Evolutionary conservation across 2,888 invertebrate species (phyloP).

Genomic region (Caradrina kadenii): DNA sequence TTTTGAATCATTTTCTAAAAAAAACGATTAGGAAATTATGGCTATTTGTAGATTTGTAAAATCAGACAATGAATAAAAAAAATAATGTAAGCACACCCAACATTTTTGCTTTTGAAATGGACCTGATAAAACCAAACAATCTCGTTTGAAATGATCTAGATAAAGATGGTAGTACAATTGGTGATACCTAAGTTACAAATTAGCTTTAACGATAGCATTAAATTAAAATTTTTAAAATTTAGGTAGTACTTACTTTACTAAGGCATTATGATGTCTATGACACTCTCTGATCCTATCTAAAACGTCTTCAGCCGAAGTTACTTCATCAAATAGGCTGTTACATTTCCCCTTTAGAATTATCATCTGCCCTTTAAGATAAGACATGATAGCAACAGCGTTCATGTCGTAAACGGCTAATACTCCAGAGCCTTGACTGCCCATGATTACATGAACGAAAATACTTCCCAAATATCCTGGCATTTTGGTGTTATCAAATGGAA

Average conservation of each 20-base stretch:
- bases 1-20: too few species aligned
- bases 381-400: constrained; percentile 76
- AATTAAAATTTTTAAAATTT: constrained; percentile 28
- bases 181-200: constrained; percentile 11
- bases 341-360: constrained; percentile 74
- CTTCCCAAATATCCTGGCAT: constrained; percentile 77
- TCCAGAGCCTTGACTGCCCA: constrained; percentile 73
- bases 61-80: too few species aligned
- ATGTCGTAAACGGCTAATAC: constrained; percentile 76
- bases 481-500: constrained; percentile 78
- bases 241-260: constrained; percentile 72
- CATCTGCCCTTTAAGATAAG: constrained; percentile 80
- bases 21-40: too few species aligned
- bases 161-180: constrained; percentile 22
- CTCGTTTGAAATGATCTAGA: not conserved
- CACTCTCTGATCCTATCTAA: constrained; percentile 76
- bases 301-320: constrained; percentile 53
- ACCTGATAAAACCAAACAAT: not conserved
- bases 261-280: constrained; percentile 76
- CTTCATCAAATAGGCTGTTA: constrained; percentile 68
- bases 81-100: too few species aligned
- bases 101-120: too few species aligned
- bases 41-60: too few species aligned
- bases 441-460: constrained; percentile 69
- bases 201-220: constrained; percentile 4